These are phyloP conservation scores for Ochotona princeps DNA, from an alignment of 2,113 vertebrate species.

Conservation along the genomic window DNA sequence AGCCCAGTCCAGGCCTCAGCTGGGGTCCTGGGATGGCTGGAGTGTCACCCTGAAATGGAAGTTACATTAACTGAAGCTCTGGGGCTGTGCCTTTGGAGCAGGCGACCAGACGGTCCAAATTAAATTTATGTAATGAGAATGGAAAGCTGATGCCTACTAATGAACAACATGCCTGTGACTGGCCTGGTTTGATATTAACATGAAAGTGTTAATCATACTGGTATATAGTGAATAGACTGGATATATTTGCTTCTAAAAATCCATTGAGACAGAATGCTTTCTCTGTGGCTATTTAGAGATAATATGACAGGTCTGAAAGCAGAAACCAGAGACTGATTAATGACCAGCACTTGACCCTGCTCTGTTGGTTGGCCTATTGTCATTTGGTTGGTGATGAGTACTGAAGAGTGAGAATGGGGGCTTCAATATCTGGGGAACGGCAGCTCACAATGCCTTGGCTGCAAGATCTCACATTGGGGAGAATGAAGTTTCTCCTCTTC, in stretches of 20 bases:
- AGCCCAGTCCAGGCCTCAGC: neutral
- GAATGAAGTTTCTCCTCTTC: neutral
- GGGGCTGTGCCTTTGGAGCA: conserved; percentile 60
- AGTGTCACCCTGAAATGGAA: conserved; percentile 10
- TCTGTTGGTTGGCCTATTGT: neutral
- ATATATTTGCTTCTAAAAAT: conserved; percentile 79
- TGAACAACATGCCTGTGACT: conserved; percentile 81
- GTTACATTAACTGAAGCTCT: conserved; percentile 28
- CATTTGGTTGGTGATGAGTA: neutral
- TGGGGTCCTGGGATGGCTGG: neutral
- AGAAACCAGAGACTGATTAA: conserved; percentile 3
- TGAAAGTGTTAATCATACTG: conserved; percentile 81
- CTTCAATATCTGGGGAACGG: neutral
- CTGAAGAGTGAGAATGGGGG: neutral
- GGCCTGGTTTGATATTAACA: conserved; percentile 81
- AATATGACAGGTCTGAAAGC: neutral
- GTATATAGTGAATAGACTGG: conserved; percentile 73
- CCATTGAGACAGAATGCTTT: neutral
- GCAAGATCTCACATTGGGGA: neutral
- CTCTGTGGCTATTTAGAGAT: neutral
- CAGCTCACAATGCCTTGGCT: neutral
- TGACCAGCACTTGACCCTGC: neutral
- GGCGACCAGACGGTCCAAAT: conserved; percentile 70
- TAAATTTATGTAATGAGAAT: conserved; percentile 83
- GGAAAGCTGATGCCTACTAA: conserved; percentile 81